A percentile compares a stretch with the other conserved stretches of the same genome.
Evolutionary conservation across 2,797 vertebrate genomes (phyloP).

Genomic region (Bovichtus variegatus): DNA sequence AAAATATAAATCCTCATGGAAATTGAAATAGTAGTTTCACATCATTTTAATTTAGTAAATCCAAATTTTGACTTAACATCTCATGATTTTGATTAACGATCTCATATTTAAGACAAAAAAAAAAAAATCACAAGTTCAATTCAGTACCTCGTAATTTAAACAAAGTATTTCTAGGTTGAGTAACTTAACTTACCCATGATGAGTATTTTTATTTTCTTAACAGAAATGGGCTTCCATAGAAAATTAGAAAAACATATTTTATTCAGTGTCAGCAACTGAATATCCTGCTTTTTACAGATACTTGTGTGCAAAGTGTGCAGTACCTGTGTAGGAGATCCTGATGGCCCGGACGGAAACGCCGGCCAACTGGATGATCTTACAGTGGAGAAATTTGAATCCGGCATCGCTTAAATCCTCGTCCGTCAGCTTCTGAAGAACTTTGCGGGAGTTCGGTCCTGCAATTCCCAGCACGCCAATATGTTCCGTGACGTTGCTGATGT

Average conservation of each 20-base stretch:
- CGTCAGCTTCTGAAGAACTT: conserved; percentile 95
- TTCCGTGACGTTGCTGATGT: conserved; percentile 92
- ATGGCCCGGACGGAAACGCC: conserved; percentile 88
- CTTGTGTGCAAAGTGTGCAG: conserved; percentile 21
- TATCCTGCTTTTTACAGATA: too few relatives aligned
- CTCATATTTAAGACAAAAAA: too few relatives aligned
- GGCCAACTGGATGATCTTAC: conserved; percentile 87
- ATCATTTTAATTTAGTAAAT: neutral
- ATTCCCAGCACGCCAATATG: conserved; percentile 92
- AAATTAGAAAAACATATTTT: neutral
- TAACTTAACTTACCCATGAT: too few relatives aligned
- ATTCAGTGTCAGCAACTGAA: neutral
- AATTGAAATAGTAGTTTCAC: too few relatives aligned
- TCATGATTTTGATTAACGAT: too few relatives aligned
- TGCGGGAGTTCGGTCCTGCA: conserved; percentile 90
- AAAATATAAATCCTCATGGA: too few relatives aligned
- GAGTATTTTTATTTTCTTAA: neutral
- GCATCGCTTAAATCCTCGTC: conserved; percentile 89
- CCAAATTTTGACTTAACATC: too few relatives aligned
- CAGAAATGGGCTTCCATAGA: neutral
- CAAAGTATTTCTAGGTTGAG: too few relatives aligned
- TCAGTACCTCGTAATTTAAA: too few relatives aligned
- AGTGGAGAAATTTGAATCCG: conserved; percentile 93
- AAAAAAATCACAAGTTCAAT: too few relatives aligned
- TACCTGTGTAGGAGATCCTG: conserved; percentile 98